Evolutionary conservation across 2,797 vertebrate genomes (phyloP), one percentile per base, ranked within the genome.

Genomic region (Channa striata): DNA sequence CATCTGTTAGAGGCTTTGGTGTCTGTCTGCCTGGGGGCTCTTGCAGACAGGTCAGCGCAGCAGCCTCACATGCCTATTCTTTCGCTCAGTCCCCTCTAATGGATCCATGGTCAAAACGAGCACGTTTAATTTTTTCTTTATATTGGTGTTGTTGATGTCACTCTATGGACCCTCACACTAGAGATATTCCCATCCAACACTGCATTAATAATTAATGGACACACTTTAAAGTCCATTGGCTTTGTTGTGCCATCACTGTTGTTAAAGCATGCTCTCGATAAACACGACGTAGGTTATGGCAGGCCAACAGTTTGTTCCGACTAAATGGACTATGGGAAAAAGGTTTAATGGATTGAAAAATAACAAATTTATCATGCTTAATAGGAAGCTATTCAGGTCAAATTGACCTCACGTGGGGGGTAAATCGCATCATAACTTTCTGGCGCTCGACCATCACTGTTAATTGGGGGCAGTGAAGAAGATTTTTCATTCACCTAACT

Each of bases 271-370:
- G 43, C 53, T 73, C 5, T 21, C 34, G n/a, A 56, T 74, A 66
- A 87, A 83, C 49, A 54, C 67, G 82, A 73, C 56, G 6, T 61
- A 62, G 62, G 40, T 69, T 68, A 68, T 19, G 17, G 62, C 77
- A 72, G 72, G 72, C 54, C 72, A 76, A n/a, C 2, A 34, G 77
- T 74, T 73, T 83, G 70, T 69, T 78, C 79, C 61, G 82, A 86
- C 77, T 86, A 86, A 89, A 90, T 90, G 82, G 78, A 80, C 82
- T 88, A 86, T 77, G 86, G 72, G 59, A 59, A 83, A 88, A 91
- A 81, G 74, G 89, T 89, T 91, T 91, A 93, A 92, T 92, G 88
- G 88, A 82, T 82, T 92, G 88, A 93, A 90, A 92, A 92, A 91
- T 83, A 91, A 92, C 85, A 90, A 76, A 85, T 88, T 84, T 89